phyloP scores from a whole-genome alignment of 2,797 vertebrate genomes.

The Gorsachius magnificus region DNA sequence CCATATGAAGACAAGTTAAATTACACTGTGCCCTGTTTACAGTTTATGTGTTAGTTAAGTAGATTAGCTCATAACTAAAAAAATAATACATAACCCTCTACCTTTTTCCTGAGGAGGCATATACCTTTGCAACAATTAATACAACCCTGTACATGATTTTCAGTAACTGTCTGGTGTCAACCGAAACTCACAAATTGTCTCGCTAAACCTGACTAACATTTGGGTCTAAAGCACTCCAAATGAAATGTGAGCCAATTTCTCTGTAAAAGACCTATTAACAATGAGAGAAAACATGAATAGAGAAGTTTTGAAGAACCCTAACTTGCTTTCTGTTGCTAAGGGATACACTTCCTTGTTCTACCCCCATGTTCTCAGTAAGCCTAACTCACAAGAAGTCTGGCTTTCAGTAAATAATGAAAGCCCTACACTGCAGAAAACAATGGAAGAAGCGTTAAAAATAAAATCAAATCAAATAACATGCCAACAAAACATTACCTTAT shows the following conservation, averaged over 20 bases:
- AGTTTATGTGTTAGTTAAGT: neutral
- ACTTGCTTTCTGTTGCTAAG: slow-evolving; percentile 29
- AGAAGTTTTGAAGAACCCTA: neutral
- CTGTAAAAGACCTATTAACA: neutral
- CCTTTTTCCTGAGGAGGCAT: neutral
- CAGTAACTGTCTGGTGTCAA: slow-evolving; percentile 1
- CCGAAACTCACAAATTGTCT: slow-evolving; percentile 15
- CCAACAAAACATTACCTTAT: neutral
- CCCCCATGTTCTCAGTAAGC: neutral
- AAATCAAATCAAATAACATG: neutral
- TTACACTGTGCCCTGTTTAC: neutral
- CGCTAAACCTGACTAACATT: slow-evolving; percentile 39
- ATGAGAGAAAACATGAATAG: slow-evolving; percentile 33
- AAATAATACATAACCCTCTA: neutral
- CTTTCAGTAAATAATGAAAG: slow-evolving; percentile 24
- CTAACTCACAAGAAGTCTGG: neutral
- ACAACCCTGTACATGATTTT: neutral
- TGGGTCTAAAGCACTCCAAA: slow-evolving; percentile 20
- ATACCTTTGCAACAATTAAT: neutral
- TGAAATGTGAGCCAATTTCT: slow-evolving; percentile 15
- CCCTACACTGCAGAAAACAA: slow-evolving; percentile 7
- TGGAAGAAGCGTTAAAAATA: slow-evolving; percentile 28
- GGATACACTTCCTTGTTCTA: slow-evolving; percentile 19
- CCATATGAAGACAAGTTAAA: neutral
- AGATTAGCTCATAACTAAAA: neutral